phyloP scores from a whole-genome alignment of 2,113 vertebrate genomes.

The Microtus montanus region DNA sequence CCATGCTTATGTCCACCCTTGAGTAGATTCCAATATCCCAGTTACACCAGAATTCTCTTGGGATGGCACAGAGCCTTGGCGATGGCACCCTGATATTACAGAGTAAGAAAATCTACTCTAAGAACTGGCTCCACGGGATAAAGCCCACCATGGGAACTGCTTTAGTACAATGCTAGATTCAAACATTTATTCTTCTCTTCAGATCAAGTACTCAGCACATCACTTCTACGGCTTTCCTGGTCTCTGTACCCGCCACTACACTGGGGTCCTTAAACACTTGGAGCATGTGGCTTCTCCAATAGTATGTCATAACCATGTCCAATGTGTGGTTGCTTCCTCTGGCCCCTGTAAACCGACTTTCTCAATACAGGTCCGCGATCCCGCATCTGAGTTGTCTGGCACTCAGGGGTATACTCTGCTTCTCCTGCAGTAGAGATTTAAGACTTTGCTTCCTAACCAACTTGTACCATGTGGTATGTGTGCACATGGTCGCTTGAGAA shows the following conservation, averaged over 20 bases:
- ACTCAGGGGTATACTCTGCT: background rate
- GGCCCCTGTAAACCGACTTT: background rate
- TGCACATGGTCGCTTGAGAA: background rate
- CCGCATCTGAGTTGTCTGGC: background rate
- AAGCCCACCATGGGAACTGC: background rate
- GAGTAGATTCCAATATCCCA: background rate
- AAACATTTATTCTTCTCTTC: background rate
- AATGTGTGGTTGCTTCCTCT: background rate
- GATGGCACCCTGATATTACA: background rate
- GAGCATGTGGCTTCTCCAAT: background rate
- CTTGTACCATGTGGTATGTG: background rate
- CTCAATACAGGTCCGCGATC: background rate
- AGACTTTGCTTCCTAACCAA: background rate
- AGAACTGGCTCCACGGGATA: background rate
- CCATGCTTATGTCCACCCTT: background rate
- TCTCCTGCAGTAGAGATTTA: background rate
- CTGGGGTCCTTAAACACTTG: background rate
- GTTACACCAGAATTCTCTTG: too few species aligned
- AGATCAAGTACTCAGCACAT: background rate
- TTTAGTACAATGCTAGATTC: background rate
- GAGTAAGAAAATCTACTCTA: background rate
- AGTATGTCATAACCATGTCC: background rate
- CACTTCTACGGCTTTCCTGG: background rate
- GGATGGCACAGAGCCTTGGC: background rate
- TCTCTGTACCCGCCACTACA: background rate